A percentile compares a stretch with the other conserved stretches of the same genome.
Conservation (phyloP, 2,797 vertebrate species). For the Sebastes wilsoni region DNA sequence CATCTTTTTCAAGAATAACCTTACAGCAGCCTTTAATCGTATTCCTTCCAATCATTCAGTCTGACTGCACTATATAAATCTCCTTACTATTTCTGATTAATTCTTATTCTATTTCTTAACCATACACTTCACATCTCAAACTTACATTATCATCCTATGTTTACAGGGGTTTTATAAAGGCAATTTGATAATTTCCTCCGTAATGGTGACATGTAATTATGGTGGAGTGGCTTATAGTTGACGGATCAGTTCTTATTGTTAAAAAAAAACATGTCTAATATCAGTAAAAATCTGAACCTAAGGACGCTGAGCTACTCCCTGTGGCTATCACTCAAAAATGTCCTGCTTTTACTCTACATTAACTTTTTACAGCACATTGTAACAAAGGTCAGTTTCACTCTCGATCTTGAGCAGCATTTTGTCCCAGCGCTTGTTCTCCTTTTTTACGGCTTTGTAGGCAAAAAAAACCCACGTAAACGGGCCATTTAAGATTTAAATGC, state of each 20-base stretch:
- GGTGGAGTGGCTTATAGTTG: background rate
- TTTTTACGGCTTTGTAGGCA: background rate
- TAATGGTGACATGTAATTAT: background rate
- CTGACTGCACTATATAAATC: background rate
- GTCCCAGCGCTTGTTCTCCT: background rate
- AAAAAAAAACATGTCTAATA: background rate
- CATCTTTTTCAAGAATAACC: slow-evolving; percentile 19
- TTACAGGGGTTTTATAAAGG: background rate
- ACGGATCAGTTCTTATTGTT: background rate
- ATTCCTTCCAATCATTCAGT: background rate
- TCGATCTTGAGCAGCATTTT: background rate
- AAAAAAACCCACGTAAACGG: background rate
- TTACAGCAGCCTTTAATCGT: background rate
- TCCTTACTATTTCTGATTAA: background rate
- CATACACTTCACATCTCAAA: background rate
- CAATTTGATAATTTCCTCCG: background rate
- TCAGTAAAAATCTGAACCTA: background rate
- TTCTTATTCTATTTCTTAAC: background rate
- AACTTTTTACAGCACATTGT: background rate
- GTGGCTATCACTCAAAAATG: background rate
- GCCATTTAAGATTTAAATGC: background rate
- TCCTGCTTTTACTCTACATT: background rate
- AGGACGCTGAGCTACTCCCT: background rate
- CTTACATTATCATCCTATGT: background rate
- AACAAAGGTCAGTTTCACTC: background rate